A percentile compares a stretch with the other conserved stretches of the same genome.
Conservation (phyloP, 2,113 vertebrate genomes). For the Charadrius vociferus region DNA sequence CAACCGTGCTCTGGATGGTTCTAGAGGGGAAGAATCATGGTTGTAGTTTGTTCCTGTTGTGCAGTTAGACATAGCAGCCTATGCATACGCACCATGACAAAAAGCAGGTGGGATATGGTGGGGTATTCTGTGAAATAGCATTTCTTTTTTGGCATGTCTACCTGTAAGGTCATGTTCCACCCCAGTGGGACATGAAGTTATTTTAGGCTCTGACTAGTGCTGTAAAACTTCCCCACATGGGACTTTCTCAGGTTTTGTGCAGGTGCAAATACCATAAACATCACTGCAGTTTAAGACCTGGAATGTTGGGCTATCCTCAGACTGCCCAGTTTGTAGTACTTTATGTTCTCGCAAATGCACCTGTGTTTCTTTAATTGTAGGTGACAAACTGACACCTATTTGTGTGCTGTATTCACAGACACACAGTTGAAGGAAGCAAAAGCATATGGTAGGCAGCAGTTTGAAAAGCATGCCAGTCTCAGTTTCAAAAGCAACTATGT, state of each 20-base stretch:
- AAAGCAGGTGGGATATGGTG: not conserved
- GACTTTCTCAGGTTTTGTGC: not conserved
- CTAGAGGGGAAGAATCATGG: accelerated
- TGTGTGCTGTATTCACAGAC: not conserved
- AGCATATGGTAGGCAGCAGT: not conserved
- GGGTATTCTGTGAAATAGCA: not conserved
- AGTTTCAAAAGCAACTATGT: not conserved
- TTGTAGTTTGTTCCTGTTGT: not conserved
- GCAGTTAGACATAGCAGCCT: not conserved
- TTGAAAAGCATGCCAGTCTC: not conserved
- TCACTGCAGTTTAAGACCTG: not conserved
- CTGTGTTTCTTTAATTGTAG: not conserved
- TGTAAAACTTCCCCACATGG: not conserved
- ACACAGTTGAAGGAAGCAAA: not conserved
- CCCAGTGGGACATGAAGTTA: not conserved
- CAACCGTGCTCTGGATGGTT: not conserved
- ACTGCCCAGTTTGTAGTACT: not conserved
- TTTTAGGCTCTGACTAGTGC: not conserved
- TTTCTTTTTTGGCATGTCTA: not conserved
- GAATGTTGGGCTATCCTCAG: not conserved
- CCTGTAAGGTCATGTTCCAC: not conserved
- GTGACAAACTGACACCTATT: not conserved
- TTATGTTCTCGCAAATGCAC: not conserved
- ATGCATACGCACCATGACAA: not conserved
- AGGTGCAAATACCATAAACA: not conserved